These are phyloP conservation scores for Pseudopipra pipra DNA, from an alignment of 2,113 vertebrate genomes.

Conservation along the genomic window DNA sequence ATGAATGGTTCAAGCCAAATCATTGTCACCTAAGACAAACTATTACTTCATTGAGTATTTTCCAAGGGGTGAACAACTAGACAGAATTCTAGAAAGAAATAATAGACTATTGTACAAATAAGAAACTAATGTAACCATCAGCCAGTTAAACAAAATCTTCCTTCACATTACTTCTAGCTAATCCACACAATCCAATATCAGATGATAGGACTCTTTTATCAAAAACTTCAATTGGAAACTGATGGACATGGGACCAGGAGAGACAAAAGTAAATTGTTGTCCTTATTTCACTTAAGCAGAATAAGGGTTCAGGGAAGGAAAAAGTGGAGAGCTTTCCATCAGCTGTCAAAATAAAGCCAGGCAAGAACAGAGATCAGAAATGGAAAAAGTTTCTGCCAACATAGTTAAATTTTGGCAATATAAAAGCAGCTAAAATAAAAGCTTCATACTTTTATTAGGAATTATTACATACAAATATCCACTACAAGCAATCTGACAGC, in stretches of 20 bases:
- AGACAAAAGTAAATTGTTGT: background rate
- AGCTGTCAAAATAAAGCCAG: background rate
- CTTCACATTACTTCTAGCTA: background rate
- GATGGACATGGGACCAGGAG: rapidly evolving
- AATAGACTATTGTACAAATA: background rate
- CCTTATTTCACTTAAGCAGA: background rate
- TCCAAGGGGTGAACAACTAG: background rate
- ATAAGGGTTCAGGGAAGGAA: background rate
- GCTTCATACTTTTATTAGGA: background rate
- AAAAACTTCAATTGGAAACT: background rate
- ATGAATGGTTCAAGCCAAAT: background rate
- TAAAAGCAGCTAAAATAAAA: background rate
- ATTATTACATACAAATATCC: background rate
- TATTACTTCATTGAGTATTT: background rate
- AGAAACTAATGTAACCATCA: background rate
- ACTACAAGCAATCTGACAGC: background rate
- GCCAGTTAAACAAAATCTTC: background rate
- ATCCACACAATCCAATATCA: background rate
- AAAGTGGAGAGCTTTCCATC: background rate
- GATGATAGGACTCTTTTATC: background rate
- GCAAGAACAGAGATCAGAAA: background rate
- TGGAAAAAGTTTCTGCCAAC: slow-evolving; percentile 23
- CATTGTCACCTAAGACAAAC: background rate
- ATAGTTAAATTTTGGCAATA: background rate
- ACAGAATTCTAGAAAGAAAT: background rate